Conservation (phyloP, 2,797 vertebrate species). For the Sorex maritimensis region DNA sequence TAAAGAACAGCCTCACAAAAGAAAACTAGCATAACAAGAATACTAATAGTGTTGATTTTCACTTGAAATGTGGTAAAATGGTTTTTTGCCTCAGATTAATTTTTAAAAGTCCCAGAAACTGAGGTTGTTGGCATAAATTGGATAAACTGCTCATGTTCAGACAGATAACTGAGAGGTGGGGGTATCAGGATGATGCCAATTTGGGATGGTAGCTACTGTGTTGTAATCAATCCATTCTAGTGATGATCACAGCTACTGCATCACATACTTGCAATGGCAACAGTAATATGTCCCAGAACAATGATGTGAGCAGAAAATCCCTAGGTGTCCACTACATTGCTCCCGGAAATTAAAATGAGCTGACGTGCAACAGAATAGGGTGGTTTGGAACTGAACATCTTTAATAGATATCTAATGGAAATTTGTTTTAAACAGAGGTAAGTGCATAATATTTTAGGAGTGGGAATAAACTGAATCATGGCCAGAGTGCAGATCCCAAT, state of each 20-base stretch:
- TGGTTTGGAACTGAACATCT: slow-evolving; percentile 25
- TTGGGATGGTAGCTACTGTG: neutral
- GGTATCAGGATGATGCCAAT: neutral
- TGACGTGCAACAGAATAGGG: neutral
- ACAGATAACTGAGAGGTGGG: neutral
- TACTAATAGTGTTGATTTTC: neutral
- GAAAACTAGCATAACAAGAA: neutral
- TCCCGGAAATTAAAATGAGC: slow-evolving; percentile 35
- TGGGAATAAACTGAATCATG: slow-evolving; percentile 13
- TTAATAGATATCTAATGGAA: slow-evolving; percentile 48
- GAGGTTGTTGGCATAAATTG: neutral
- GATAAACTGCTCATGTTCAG: neutral
- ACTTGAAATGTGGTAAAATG: neutral
- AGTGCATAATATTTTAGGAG: slow-evolving; percentile 30
- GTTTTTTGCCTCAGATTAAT: neutral
- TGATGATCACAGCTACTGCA: neutral
- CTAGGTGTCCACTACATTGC: neutral
- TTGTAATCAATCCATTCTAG: neutral
- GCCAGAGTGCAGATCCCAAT: slow-evolving; percentile 23
- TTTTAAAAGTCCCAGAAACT: neutral
- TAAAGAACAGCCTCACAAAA: neutral
- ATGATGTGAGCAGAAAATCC: slow-evolving; percentile 3
- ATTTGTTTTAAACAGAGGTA: slow-evolving; percentile 34
- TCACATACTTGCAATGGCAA: neutral
- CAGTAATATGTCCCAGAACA: neutral